Conservation (phyloP, 2,797 vertebrate species). For the Bradypus variegatus region DNA sequence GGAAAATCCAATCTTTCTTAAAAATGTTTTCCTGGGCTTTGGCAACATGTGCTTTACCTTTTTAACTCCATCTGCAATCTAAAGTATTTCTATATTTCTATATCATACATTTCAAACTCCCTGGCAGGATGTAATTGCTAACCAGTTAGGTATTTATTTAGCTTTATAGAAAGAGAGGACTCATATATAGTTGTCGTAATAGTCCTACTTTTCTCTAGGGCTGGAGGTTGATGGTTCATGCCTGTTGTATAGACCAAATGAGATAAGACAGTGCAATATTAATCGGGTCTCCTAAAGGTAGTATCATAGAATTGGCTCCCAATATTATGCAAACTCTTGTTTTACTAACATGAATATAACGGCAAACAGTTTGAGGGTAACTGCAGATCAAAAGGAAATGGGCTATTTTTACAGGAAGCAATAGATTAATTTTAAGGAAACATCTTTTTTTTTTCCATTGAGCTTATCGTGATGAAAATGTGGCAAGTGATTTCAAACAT, state of each 20-base stretch:
- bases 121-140: conserved; percentile 44
- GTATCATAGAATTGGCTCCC: conserved; percentile 7
- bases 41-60: conserved; percentile 49
- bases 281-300: not conserved
- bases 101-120: conserved; percentile 48
- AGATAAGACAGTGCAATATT: not conserved
- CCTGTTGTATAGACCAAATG: not conserved
- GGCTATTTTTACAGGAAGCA: conserved; percentile 33
- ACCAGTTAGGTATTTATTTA: conserved; percentile 38
- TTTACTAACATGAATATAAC: conserved; percentile 10
- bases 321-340: conserved; percentile 16
- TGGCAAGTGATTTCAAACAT: conserved; percentile 38
- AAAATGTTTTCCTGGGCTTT: conserved; percentile 44
- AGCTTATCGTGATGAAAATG: conserved; percentile 33
- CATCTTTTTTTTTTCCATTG: conserved; percentile 34
- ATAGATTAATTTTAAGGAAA: conserved; percentile 30
- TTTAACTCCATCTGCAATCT: conserved; percentile 41
- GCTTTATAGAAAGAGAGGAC: conserved; percentile 25
- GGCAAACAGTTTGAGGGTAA: conserved; percentile 36
- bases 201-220: conserved; percentile 26
- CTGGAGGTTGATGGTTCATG: not conserved
- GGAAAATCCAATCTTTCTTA: conserved; percentile 58
- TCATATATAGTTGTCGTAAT: not conserved
- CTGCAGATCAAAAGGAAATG: conserved; percentile 38
- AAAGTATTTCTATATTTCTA: conserved; percentile 46